phyloP scores from a whole-genome alignment of 1,140 invertebrate species.

The Drosophila ananassae region DNA sequence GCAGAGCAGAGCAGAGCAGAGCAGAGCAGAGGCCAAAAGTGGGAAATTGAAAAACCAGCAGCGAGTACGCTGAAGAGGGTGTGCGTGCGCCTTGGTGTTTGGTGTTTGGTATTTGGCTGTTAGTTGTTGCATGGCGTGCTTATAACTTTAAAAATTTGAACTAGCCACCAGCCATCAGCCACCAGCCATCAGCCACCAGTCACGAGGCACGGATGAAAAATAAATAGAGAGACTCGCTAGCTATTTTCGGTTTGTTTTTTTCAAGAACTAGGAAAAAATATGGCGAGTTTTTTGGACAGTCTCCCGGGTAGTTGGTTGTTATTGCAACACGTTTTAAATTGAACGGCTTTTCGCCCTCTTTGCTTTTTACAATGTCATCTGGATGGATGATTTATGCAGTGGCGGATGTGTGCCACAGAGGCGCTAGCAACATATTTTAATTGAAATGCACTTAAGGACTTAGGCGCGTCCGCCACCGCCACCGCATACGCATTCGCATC shows the following conservation, averaged over 20 bases:
- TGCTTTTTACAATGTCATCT: conserved; percentile 25
- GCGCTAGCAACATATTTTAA: conserved; percentile 51
- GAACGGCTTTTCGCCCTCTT: conserved; percentile 60
- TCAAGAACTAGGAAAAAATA: background rate
- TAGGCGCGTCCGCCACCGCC: conserved; percentile 11
- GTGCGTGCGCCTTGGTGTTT: conserved; percentile 66
- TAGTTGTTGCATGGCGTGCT: conserved; percentile 65
- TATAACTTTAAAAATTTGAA: conserved; percentile 77
- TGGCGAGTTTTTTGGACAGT: conserved; percentile 22
- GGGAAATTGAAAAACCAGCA: conserved; percentile 13
- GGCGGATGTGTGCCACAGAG: conserved; percentile 16
- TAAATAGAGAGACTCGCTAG: conserved; percentile 31
- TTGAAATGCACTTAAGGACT: conserved; percentile 77
- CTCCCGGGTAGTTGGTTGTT: conserved; percentile 25
- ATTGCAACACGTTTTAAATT: conserved; percentile 72
- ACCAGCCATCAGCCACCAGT: conserved; percentile 13
- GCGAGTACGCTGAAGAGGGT: conserved; percentile 8
- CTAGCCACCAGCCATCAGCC: conserved; percentile 15
- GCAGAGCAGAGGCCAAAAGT: conserved; percentile 15
- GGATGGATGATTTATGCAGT: conserved; percentile 64
- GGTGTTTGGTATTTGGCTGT: conserved; percentile 29
- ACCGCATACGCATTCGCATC: too few relatives aligned
- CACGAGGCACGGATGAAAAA: conserved; percentile 26
- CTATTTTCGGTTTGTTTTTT: conserved; percentile 20
- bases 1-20: conserved; percentile 1